Conservation (phyloP, 2,797 vertebrate species). For the Ctenochaetus hawaiiensis region DNA sequence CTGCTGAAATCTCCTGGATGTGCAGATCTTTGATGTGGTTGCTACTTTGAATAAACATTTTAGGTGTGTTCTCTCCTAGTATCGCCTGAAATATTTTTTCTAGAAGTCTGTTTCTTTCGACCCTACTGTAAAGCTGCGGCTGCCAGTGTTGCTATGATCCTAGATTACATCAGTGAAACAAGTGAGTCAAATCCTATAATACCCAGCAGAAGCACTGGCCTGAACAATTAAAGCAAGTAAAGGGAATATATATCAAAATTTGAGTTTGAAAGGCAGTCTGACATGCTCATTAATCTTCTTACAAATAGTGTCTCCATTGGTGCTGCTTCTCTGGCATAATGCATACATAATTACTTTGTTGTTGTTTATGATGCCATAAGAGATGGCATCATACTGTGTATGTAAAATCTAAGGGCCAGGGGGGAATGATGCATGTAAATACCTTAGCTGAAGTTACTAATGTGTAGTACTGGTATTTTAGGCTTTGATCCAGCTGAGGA, state of each 20-base stretch:
- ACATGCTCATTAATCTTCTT: constrained; percentile 32
- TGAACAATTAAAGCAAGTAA: constrained; percentile 15
- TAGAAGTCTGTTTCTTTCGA: not conserved
- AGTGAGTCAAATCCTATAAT: not conserved
- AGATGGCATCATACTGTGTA: constrained; percentile 3
- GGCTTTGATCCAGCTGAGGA: not conserved
- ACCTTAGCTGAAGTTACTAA: not conserved
- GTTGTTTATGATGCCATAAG: constrained; percentile 16
- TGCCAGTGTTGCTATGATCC: constrained; percentile 1
- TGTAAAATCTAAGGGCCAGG: constrained; percentile 1
- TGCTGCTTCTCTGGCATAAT: constrained; percentile 31
- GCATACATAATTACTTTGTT: constrained; percentile 24
- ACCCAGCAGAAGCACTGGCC: constrained; percentile 3
- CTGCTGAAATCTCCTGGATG: not conserved
- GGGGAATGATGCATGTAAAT: not conserved
- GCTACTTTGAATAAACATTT: not conserved
- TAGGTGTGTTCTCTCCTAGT: not conserved
- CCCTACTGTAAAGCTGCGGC: not conserved
- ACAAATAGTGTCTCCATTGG: constrained; percentile 20
- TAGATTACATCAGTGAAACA: constrained; percentile 8
- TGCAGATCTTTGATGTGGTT: not conserved
- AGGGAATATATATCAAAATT: constrained; percentile 9
- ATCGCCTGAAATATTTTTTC: constrained; percentile 1
- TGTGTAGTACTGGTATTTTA: not conserved
- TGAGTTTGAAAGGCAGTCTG: constrained; percentile 10